phyloP scores from a whole-genome alignment of 2,113 vertebrate genomes.

The Stegastes partitus region DNA sequence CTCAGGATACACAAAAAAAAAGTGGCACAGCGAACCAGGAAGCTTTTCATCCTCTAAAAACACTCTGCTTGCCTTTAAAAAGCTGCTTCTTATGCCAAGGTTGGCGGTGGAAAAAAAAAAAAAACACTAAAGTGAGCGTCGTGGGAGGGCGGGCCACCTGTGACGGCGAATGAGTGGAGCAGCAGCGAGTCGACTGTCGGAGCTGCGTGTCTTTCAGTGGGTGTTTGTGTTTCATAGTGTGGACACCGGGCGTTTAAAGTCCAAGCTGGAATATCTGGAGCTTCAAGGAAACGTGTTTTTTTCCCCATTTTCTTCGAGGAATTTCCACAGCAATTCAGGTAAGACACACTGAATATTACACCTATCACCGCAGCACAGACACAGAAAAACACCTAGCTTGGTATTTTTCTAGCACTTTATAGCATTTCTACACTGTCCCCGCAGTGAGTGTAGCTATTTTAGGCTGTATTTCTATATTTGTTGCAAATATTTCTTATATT shows the following conservation, averaged over 20 bases:
- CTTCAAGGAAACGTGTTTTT: constrained; percentile 20
- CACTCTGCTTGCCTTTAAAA: not conserved
- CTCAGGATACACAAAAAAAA: not conserved
- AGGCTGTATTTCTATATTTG: no score
- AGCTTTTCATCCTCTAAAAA: not conserved
- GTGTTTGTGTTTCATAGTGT: constrained; percentile 15
- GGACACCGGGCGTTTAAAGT: constrained; percentile 51
- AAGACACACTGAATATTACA: constrained; percentile 7
- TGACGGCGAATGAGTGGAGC: constrained; percentile 57
- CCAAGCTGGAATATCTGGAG: constrained; percentile 49
- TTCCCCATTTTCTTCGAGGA: constrained; percentile 7
- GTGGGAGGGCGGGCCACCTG: constrained; percentile 70
- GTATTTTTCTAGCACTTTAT: not conserved
- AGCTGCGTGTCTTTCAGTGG: constrained; percentile 4
- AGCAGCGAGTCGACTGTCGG: constrained; percentile 15
- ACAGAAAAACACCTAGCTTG: not conserved
- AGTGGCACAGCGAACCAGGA: not conserved
- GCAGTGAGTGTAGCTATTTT: no score
- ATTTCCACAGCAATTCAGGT: constrained; percentile 48
- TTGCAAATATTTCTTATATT: no score
- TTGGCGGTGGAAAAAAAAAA: no score
- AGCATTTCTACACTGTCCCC: not conserved
- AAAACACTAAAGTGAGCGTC: constrained; percentile 9
- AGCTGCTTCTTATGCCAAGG: not conserved
- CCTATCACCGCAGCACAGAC: not conserved